A percentile compares a stretch with the other conserved stretches of the same genome.
phyloP scores from a whole-genome alignment of 2,113 vertebrate species.

The Neolamprologus caudopunctatus region DNA sequence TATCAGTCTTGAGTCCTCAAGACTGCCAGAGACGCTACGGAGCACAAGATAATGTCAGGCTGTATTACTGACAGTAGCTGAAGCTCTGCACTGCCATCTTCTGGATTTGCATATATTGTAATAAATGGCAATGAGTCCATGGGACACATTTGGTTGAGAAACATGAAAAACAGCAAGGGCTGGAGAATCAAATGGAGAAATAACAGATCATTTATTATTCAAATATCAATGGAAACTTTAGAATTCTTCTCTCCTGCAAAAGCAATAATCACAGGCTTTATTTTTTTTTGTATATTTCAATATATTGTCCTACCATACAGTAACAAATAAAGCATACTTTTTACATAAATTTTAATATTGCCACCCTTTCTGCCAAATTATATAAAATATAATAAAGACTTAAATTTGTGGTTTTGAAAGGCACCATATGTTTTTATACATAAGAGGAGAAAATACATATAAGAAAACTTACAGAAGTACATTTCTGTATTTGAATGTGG shows the following conservation, averaged over 20 bases:
- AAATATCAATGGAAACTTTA: not conserved
- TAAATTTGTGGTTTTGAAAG: not conserved
- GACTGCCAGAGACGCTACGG: not conserved
- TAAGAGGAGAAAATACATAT: not conserved
- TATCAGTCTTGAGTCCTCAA: not conserved
- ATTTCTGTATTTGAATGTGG: not conserved
- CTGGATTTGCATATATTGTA: slow-evolving; percentile 15
- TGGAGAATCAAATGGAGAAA: not conserved
- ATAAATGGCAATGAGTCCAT: not conserved
- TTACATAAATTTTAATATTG: not conserved
- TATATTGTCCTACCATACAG: not conserved
- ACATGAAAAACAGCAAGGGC: not conserved
- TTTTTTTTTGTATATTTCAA: not conserved
- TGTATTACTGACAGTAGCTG: not conserved
- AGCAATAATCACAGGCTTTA: not conserved
- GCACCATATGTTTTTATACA: not conserved
- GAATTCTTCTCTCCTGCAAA: not conserved
- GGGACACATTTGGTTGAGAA: not conserved
- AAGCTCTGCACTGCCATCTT: slow-evolving; percentile 67
- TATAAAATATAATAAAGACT: not conserved
- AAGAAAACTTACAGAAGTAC: not conserved
- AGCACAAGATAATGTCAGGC: not conserved
- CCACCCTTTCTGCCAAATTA: not conserved
- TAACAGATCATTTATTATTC: not conserved
- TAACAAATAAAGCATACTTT: not conserved